Conservation (phyloP, 2,888 invertebrate species). For the Willowsia nigromaculata region DNA sequence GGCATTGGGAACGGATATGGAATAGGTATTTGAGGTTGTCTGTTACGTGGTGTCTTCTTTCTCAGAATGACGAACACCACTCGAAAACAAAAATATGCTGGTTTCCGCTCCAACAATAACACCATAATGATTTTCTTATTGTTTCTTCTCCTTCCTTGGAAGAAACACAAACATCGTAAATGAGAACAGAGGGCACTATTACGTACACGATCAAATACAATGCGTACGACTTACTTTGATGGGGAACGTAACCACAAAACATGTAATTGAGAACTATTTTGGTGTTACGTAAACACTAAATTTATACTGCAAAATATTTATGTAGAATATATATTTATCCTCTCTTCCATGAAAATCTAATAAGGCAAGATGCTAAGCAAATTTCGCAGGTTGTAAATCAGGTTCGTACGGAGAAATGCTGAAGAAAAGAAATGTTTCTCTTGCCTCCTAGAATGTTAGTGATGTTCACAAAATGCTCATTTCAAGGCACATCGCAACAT, state of each 20-base stretch:
- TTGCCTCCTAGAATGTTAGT: too few species aligned
- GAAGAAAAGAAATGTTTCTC: background rate
- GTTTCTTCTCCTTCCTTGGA: background rate
- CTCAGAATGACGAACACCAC: background rate
- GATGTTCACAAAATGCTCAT: background rate
- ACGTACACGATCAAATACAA: too few species aligned
- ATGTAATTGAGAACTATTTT: background rate
- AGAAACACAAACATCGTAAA: background rate
- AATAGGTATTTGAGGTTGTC: background rate
- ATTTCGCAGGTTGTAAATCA: background rate
- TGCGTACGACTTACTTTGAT: too few species aligned
- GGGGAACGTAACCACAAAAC: too few species aligned
- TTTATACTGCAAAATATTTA: too few species aligned
- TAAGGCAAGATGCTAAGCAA: background rate
- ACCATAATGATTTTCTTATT: background rate
- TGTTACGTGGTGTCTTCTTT: background rate
- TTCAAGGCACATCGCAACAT: background rate
- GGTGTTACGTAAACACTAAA: too few species aligned
- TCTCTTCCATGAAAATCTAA: background rate
- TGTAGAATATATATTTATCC: background rate
- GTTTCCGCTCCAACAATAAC: background rate
- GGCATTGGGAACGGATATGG: background rate
- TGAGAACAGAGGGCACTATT: background rate
- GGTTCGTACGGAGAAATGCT: background rate
- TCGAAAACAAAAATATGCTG: background rate